phyloP scores from a whole-genome alignment of 2,797 vertebrate species.

The Scarus forsteni region DNA sequence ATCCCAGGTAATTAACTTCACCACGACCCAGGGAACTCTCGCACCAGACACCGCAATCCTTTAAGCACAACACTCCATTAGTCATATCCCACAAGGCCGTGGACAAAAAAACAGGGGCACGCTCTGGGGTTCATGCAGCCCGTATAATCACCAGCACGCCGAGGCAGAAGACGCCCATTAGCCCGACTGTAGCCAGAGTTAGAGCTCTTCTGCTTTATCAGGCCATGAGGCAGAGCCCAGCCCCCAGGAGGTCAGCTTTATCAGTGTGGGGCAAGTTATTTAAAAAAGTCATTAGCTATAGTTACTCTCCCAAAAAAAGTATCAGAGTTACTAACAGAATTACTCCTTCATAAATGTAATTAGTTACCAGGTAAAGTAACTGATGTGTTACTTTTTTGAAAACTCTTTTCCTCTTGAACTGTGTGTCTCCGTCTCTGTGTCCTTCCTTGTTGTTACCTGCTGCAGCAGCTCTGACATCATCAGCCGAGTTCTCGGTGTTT shows the following conservation, averaged over 20 bases:
- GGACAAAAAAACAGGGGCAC: conserved; percentile 61
- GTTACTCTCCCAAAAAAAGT: no score
- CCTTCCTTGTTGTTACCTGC: no score
- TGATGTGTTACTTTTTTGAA: no score
- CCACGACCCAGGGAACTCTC: conserved; percentile 73
- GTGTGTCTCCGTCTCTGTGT: no score
- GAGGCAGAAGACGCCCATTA: conserved; percentile 41
- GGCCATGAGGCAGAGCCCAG: conserved; percentile 1
- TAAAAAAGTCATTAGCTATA: no score
- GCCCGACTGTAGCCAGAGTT: conserved; percentile 29
- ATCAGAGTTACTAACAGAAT: no score
- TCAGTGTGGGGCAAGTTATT: no score
- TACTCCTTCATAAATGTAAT: no score
- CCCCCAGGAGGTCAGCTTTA: conserved; percentile 19
- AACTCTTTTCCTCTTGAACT: no score
- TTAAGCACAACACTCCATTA: conserved; percentile 82
- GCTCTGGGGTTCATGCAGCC: conserved; percentile 54
- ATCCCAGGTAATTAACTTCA: conserved; percentile 84
- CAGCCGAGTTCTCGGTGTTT: no score
- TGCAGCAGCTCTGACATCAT: no score
- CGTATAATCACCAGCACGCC: conserved; percentile 52
- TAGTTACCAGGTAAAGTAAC: no score
- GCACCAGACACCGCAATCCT: conserved; percentile 78
- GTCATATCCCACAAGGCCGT: conserved; percentile 75
- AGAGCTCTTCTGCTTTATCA: conserved; percentile 19